These are phyloP conservation scores for Rotaria socialis DNA, from an alignment of 2,888 invertebrate genomes.

Conservation along the genomic window DNA sequence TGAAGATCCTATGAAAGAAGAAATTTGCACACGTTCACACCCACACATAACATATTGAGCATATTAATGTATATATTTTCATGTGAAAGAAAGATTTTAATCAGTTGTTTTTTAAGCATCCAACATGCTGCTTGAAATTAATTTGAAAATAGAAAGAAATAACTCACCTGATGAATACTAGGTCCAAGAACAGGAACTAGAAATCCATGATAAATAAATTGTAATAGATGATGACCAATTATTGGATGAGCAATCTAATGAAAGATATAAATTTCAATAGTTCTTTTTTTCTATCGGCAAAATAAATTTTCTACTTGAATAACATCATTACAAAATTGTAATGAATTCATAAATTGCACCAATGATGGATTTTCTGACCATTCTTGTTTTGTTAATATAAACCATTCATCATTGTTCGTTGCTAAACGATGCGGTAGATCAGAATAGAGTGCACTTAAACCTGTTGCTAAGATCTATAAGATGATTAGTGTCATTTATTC, in stretches of 20 bases:
- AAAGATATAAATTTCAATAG: background rate
- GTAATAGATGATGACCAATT: slow-evolving; percentile 78
- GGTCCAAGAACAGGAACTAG: slow-evolving; percentile 88
- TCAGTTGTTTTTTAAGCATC: background rate
- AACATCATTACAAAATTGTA: slow-evolving; percentile 94
- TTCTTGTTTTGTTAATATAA: slow-evolving; percentile 69
- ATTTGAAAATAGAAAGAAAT: background rate
- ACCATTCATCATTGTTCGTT: slow-evolving; percentile 25
- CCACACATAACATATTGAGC: background rate
- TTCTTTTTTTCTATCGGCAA: background rate
- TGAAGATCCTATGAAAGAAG: slow-evolving; percentile 27
- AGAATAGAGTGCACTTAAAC: slow-evolving; percentile 87
- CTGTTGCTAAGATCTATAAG: slow-evolving; percentile 67
- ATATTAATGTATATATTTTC: background rate
- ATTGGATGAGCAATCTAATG: slow-evolving; percentile 75
- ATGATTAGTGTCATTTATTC: background rate
- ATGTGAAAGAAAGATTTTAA: background rate
- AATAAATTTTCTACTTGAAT: slow-evolving; percentile 65
- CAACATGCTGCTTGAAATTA: background rate
- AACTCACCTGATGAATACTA: slow-evolving; percentile 77
- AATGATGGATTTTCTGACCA: slow-evolving; percentile 82
- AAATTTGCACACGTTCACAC: background rate
- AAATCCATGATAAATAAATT: slow-evolving; percentile 88
- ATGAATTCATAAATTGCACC: slow-evolving; percentile 80
- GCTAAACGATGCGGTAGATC: slow-evolving; percentile 69